Evolutionary conservation across 2,797 vertebrate species (phyloP), one percentile per base, ranked within the genome.

Genomic region (Notolabrus celidotus): DNA sequence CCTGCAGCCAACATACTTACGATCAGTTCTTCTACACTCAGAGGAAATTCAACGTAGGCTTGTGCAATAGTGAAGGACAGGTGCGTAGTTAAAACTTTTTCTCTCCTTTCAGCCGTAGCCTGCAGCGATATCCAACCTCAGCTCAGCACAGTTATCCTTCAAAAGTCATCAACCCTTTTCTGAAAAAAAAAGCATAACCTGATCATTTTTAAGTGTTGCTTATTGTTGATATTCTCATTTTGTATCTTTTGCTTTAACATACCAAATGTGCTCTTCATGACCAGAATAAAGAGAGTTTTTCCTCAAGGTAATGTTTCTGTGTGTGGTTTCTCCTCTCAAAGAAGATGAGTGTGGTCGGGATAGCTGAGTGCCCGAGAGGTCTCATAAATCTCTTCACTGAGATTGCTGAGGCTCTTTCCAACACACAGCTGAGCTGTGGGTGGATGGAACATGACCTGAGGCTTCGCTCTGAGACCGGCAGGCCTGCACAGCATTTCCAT

Each of bases 301-400:
- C 68, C 50, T 52, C 10, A 10, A 65, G 45, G 36, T 49, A 3
- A n/a, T 43, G 31, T 38, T 46, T 67, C 20, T 42, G 23, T 43
- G 71, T 68, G 74, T 76, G 75, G 49, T 60, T 77, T 62, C 3
- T 70, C 23, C 38, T 67, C 57, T 77, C 42, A 33, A 27, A 10
- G 51, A 3, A 64, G 76, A 60, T 47, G 19, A 80, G 59, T 64
- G 25, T 27, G 59, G 33, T 58, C 53, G 43, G 31, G 60, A 64
- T 47, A 55, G 45, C 62, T 15, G 46, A 56, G 52, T 20, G 67
- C 73, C 75, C 73, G 54, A 70, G 23, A 50, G 17, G 31, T 36
- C 53, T 79, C 71, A 4, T 89, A 79, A 89, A 90, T 91, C 82
- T 75, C 45, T 68, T 53, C 50, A 41, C 68, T 72, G 20, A 59